Evolutionary conservation across 64 coral and sea anemone species (phyloP).

Genomic region (Montipora foliosa): DNA sequence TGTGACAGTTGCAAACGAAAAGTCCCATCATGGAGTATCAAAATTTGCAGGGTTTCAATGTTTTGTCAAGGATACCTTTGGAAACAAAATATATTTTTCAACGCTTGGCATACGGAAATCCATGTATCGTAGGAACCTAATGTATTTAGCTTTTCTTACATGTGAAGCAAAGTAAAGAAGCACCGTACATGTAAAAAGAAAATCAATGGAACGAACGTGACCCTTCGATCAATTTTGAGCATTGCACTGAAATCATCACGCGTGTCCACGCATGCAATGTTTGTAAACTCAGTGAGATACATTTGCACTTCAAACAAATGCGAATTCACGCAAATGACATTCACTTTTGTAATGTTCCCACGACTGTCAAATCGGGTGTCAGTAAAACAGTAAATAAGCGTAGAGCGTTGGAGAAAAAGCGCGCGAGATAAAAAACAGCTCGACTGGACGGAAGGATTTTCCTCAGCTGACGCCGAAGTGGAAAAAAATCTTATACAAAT

Average conservation of each 20-base stretch:
- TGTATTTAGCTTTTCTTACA: no score
- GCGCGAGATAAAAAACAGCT: background rate
- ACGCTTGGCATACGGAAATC: no score
- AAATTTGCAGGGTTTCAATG: background rate
- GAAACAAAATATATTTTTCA: no score
- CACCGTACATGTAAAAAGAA: background rate
- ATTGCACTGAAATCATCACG: background rate
- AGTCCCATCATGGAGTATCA: background rate
- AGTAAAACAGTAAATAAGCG: no score
- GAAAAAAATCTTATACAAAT: background rate
- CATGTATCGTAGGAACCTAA: no score
- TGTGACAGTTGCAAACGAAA: background rate
- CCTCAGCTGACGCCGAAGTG: background rate
- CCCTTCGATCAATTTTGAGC: background rate
- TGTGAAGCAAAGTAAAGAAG: background rate
- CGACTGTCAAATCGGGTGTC: background rate
- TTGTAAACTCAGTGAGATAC: background rate
- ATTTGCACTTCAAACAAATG: conserved; percentile 24
- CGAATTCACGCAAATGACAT: conserved; percentile 18
- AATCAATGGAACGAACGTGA: background rate
- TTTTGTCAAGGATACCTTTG: background rate
- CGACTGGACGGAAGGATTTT: background rate
- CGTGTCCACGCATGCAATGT: background rate
- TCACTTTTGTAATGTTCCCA: conserved; percentile 25
- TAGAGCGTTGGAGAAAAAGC: background rate